Evolutionary conservation across 2,797 vertebrate species (phyloP), one percentile per base, ranked within the genome.

Genomic region (Halcyon chelicuti): DNA sequence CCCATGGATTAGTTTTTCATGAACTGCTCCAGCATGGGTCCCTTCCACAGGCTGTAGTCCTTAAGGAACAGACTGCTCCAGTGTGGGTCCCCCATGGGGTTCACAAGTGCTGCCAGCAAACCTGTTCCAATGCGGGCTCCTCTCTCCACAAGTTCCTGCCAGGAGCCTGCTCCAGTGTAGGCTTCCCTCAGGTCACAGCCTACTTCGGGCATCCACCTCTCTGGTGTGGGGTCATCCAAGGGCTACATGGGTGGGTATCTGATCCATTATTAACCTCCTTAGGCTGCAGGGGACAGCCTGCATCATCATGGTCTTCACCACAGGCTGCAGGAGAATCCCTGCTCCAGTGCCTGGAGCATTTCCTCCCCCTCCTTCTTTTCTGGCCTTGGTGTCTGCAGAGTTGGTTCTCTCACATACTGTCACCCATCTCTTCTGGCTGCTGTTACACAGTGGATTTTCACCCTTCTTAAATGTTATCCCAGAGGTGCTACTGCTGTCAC

Each of bases 1-100:
- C 33, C 40, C 14, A 26, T 1, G 2, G 42, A 40, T 26, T 61
- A 37, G 22, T 40, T 71, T 7, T 42, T 66, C 26, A 19, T 0
- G 1, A 37, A 16, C 22, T 33, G 33, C 31, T 57, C 16, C 25
- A 35, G 5, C 2, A 1, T 51, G 37, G 12, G 16, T 71, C 25
- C 15, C 2, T 51, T 44, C 14, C 19, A 18, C 1, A 3, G 55
- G 8, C 0, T 23, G 20, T 60, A 29, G 29, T 63, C 12, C 42
- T 67, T 92, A n/a, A 20, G 16, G 47, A 39, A 10, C 21, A 44
- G 17, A 4, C 12, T 35, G 26, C 9, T 79, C 12, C 31, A 12
- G 0, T 0, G 0, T 51, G n/a, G 5, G 14, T 14, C 3, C 16
- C 51, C 28, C 17, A 18, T 18, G 28, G 6, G 51, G 51, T 52